Evolutionary conservation across 1,140 invertebrate species (phyloP).

Genomic region (Chrysopa pallens): DNA sequence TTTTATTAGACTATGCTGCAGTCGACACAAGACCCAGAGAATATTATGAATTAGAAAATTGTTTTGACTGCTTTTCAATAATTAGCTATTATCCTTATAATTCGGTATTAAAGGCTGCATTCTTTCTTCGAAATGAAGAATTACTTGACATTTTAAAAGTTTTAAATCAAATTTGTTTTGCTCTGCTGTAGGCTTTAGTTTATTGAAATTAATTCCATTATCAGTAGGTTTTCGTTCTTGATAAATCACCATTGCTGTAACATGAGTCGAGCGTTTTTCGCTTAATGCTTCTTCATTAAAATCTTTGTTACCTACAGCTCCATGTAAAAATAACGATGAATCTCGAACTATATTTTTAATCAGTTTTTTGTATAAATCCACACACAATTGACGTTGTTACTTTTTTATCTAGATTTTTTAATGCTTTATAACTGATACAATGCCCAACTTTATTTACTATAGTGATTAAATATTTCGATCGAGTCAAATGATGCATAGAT

Average conservation of each 20-base stretch:
- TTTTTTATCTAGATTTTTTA: constrained; percentile 3
- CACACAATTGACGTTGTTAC: constrained; percentile 1
- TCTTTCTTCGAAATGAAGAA: neutral
- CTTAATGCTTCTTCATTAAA: constrained; percentile 8
- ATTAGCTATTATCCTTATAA: constrained; percentile 6
- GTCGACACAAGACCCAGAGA: constrained; percentile 7
- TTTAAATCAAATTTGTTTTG: constrained; percentile 4
- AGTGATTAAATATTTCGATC: neutral
- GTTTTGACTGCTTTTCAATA: neutral
- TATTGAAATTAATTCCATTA: constrained; percentile 4
- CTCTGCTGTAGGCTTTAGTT: constrained; percentile 4
- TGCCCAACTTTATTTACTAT: constrained; percentile 4
- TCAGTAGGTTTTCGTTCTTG: constrained; percentile 1
- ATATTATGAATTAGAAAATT: constrained; percentile 6
- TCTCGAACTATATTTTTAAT: neutral
- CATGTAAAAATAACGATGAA: constrained; percentile 6
- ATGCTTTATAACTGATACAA: constrained; percentile 6
- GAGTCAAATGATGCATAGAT: constrained; percentile 5
- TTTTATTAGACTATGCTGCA: constrained; percentile 5
- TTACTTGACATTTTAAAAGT: constrained; percentile 1
- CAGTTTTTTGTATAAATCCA: constrained; percentile 2
- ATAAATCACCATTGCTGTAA: constrained; percentile 6
- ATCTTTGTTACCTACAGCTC: constrained; percentile 7
- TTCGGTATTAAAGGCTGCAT: neutral
- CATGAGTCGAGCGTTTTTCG: constrained; percentile 6